Evolutionary conservation across 1,140 invertebrate species (phyloP).

Genomic region (Sinella curviseta): DNA sequence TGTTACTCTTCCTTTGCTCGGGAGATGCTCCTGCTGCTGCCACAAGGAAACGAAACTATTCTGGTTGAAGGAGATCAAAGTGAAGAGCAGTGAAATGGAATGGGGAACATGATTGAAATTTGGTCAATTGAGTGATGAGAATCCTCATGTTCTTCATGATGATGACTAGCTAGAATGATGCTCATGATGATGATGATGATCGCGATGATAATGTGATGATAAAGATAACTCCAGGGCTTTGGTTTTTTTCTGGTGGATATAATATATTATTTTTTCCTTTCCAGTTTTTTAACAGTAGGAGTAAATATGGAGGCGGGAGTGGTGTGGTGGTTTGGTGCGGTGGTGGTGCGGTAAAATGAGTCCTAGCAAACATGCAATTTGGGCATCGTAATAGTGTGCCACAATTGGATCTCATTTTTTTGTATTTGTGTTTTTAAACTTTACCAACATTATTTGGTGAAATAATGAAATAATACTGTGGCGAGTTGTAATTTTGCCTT

Average conservation of each 20-base stretch:
- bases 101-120: conserved; percentile 23
- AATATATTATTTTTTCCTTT: background rate
- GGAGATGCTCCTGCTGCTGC: background rate
- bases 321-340: background rate
- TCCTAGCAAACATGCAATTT: too few relatives aligned
- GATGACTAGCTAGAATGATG: background rate
- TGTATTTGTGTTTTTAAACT: too few relatives aligned
- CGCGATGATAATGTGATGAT: conserved; percentile 8
- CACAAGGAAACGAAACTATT: background rate
- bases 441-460: too few relatives aligned
- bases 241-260: background rate
- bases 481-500: too few relatives aligned
- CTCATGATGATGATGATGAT: background rate
- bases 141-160: background rate
- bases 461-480: background rate
- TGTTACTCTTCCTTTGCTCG: too few relatives aligned
- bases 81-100: conserved; percentile 21
- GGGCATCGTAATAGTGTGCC: too few relatives aligned
- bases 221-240: conserved; percentile 9
- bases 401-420: too few relatives aligned
- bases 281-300: background rate
- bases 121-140: conserved; percentile 23
- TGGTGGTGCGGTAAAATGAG: background rate
- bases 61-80: conserved; percentile 23
- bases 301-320: background rate